Evolutionary conservation across 2,797 vertebrate genomes (phyloP), one percentile per base, ranked within the genome.

Genomic region (Rhinatrema bivittatum): DNA sequence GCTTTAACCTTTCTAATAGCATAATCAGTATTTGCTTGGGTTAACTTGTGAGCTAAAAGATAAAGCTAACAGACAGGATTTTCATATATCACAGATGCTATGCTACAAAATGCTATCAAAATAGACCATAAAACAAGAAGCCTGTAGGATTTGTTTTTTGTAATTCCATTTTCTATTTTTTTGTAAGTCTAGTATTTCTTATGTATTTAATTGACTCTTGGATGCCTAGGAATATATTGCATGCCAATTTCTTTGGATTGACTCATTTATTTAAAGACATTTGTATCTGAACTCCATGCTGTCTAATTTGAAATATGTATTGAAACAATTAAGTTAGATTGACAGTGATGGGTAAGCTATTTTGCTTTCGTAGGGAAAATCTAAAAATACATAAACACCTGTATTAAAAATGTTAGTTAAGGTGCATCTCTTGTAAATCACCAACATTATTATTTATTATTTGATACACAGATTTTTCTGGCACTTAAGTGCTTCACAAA

Each of bases 331-430:
- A 42, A 66, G n/a, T 47, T 40, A 42, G 27, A 42, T 42, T 54
- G 28, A 38, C n/a, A 64, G 33, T 60, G 57, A 52, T 49, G 53
- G 23, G 15, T 42, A 21, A 34, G 20, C 36, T 21, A 41, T 53
- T 42, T 40, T n/a, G 4, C 28, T 30, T 45, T 46, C 31, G 46
- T 50, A 47, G 39, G n/a, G 20, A 3, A 47, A 50, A 53, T 45
- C 44, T 57, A 63, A 72, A 63, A 76, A 66, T 68, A 61, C 39
- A 46, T 39, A 60, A 20, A 44, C 68, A 60, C 46, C 60, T 72
- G 50, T 49, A 36, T 19, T 60, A 30, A 53, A 69, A 70, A 56
- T 53, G 36, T 13, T 62, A 44, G 62, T 62, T 60, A 60, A n/a
- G n/a, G n/a, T n/a, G n/a, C 26, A 64, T 39, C 38, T 50, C 26